Percentiles rank a stretch among this genome's conserved stretches.
These are phyloP conservation scores for Paradoxurus hermaphroditus DNA, from an alignment of 2,113 vertebrate species.

Conservation along the genomic window DNA sequence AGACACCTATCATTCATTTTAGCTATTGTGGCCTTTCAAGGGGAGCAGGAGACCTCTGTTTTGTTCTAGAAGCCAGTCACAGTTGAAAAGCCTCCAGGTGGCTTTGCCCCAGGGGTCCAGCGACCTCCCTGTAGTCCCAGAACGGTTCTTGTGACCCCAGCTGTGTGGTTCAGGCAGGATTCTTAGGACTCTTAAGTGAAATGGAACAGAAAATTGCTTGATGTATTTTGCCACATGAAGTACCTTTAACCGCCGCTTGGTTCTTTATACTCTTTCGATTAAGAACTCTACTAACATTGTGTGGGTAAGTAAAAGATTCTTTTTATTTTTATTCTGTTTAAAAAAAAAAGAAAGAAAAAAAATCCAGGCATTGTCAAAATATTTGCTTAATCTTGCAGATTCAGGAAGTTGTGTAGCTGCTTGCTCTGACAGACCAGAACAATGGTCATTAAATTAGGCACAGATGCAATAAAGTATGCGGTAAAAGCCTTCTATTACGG, in stretches of 20 bases:
- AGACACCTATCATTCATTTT: neutral
- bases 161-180: neutral
- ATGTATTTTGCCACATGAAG: conserved; percentile 76
- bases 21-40: neutral
- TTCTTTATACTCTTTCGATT: conserved; percentile 76
- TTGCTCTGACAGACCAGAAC: conserved; percentile 83
- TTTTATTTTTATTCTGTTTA: conserved; percentile 70
- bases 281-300: conserved; percentile 74
- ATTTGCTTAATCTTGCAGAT: conserved; percentile 86
- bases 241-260: conserved; percentile 71
- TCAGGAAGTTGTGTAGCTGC: conserved; percentile 77
- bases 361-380: conserved; percentile 83
- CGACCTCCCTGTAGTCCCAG: neutral
- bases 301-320: conserved; percentile 76
- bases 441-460: conserved; percentile 86
- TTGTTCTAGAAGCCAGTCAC: neutral
- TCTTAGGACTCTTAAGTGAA: neutral
- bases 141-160: neutral
- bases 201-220: conserved; percentile 71
- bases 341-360: conserved; percentile 62
- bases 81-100: neutral
- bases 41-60: neutral
- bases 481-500: conserved; percentile 69
- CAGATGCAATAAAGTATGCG: conserved; percentile 80
- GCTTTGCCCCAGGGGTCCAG: neutral